Percentiles rank a stretch among this genome's conserved stretches.
phyloP scores from a whole-genome alignment of 2,888 invertebrate genomes.

The Clusia tigrina region DNA sequence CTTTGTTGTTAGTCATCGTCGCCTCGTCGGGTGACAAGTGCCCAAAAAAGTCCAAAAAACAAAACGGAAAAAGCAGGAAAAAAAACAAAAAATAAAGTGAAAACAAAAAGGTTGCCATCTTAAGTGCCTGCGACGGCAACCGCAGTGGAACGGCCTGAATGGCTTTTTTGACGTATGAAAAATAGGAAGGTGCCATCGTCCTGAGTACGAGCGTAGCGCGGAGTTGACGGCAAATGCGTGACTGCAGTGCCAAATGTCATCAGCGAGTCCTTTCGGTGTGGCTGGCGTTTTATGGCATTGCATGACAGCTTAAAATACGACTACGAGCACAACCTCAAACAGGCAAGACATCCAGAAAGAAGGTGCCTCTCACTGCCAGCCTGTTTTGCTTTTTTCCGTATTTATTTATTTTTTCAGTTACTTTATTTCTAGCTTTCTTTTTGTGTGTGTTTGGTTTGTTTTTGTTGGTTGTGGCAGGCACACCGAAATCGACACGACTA shows the following conservation, averaged over 20 bases:
- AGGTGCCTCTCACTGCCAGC: background rate
- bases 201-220: background rate
- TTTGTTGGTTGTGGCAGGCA: background rate
- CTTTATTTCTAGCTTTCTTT: background rate
- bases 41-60: background rate
- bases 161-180: background rate
- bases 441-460: background rate
- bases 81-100: background rate
- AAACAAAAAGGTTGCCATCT: conserved; percentile 4
- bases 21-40: background rate
- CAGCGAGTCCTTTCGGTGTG: background rate
- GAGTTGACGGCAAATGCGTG: background rate
- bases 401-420: background rate
- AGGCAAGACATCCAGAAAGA: background rate
- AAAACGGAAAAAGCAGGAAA: background rate
- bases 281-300: background rate
- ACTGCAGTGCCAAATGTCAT: conserved; percentile 3
- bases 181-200: background rate
- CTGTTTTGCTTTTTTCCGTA: background rate
- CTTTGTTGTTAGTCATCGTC: background rate
- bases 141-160: background rate
- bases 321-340: too few relatives aligned
- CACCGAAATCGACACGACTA: conserved; percentile 35
- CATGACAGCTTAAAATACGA: conserved; percentile 7
- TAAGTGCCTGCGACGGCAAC: background rate